Conservation (phyloP, 2,888 invertebrate species). For the Zhengitettix transpicula region DNA sequence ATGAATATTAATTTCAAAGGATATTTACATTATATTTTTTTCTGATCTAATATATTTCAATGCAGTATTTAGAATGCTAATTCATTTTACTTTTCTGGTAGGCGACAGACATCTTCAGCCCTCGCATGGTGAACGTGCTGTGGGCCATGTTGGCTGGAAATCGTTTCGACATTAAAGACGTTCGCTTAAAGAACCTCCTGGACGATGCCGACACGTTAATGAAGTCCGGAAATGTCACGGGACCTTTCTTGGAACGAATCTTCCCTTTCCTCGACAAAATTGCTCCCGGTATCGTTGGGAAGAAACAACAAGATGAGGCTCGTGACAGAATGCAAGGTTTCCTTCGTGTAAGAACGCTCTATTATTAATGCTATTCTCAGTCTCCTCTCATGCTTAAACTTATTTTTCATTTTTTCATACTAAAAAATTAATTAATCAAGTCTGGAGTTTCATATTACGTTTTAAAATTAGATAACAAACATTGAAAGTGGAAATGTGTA, state of each 20-base stretch:
- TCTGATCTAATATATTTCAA: no score
- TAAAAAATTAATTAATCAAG: no score
- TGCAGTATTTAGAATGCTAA: no score
- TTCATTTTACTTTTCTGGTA: neutral
- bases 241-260: neutral
- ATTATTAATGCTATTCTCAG: no score
- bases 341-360: neutral
- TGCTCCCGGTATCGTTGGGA: neutral
- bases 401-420: no score
- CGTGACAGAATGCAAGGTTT: conserved; percentile 2
- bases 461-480: no score
- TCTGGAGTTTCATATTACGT: no score
- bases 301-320: neutral
- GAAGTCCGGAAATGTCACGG: conserved; percentile 1
- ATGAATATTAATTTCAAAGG: no score
- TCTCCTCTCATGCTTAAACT: no score
- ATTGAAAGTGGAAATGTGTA: no score
- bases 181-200: conserved; percentile 8
- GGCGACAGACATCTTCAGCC: conserved; percentile 10
- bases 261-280: neutral
- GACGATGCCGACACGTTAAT: neutral
- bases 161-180: conserved; percentile 11
- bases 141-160: conserved; percentile 15
- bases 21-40: no score
- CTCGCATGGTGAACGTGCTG: conserved; percentile 14